Evolutionary conservation across 2,797 vertebrate species (phyloP), one percentile per base, ranked within the genome.

Genomic region (Orientallactaga sibirica): DNA sequence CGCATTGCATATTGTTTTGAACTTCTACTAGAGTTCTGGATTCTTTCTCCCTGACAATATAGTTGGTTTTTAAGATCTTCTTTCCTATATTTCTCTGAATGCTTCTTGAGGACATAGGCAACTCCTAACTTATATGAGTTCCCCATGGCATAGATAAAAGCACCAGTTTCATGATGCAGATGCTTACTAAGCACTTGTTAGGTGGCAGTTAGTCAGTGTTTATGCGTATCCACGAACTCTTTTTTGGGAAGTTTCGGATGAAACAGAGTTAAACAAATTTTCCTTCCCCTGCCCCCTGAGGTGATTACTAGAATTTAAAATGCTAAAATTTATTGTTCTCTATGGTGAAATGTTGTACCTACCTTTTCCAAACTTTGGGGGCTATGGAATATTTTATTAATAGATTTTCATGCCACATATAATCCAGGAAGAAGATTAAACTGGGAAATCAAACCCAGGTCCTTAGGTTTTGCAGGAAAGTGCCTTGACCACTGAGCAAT

Each of bases 71-170:
- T 79, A 66, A 90, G 64, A 20, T 81, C 8, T 20, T 25, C 25
- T n/a, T 83, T 92, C 29, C 27, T 94, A 5, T 37, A 55, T 8
- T n/a, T 74, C 18, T 86, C 71, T 79, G 80, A 75, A 75, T 67
- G 37, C 61, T 91, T 91, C 52, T 61, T 86, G 67, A 91, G 55
- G 58, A 76, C 37, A 80, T 11, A 87, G 29, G 22, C 41, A 27
- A 74, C 85, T 19, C 29, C 20, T 82, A 61, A 78, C 52, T 94
- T 75, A 66, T 73, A n/a, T 92, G 91, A 11, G 33, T 52, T 86
- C 25, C 22, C 3, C 5, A 48, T 22, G 48, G 14, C 8, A 24
- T 43, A 73, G 33, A 67, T 62, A 43, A 87, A 95, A 87, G 5
- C 22, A 62, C 25, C 55, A 55, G 77, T 19, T 81, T 93, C 27